Conservation (phyloP, 2,113 vertebrate species). For the Pitta sordida region DNA sequence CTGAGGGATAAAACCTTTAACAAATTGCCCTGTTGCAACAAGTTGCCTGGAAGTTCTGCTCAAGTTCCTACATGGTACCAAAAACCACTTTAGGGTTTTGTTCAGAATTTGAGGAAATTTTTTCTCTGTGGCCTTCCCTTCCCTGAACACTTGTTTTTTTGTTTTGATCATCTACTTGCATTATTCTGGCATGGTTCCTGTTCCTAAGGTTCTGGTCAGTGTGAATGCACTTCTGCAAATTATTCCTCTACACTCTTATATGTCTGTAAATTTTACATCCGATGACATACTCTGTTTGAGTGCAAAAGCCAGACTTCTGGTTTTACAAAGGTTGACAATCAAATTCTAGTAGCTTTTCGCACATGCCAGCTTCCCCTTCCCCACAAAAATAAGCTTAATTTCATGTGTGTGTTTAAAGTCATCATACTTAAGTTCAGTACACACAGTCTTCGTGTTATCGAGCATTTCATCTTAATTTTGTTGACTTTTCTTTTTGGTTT, state of each 20-base stretch:
- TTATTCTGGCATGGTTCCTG: accelerated
- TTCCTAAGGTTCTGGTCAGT: not conserved
- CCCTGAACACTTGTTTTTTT: not conserved
- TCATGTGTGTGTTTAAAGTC: not conserved
- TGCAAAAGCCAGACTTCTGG: not conserved
- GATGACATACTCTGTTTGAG: not conserved
- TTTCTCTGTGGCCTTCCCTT: not conserved
- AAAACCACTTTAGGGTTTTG: not conserved
- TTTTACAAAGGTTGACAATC: not conserved
- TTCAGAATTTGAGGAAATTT: not conserved
- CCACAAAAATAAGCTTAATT: not conserved
- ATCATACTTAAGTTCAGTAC: not conserved
- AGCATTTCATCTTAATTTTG: not conserved
- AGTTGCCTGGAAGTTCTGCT: not conserved
- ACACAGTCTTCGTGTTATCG: not conserved
- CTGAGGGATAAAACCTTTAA: not conserved
- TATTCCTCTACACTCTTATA: not conserved
- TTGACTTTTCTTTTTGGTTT: not conserved
- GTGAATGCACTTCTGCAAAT: not conserved
- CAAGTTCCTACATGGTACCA: not conserved
- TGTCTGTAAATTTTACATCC: not conserved
- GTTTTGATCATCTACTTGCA: not conserved
- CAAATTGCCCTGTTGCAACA: not conserved
- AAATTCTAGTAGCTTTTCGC: not conserved
- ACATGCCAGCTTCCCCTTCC: not conserved